Base-by-base conservation (phyloP, 1,140 invertebrate species). In the Zaprionus inermis region DNA sequence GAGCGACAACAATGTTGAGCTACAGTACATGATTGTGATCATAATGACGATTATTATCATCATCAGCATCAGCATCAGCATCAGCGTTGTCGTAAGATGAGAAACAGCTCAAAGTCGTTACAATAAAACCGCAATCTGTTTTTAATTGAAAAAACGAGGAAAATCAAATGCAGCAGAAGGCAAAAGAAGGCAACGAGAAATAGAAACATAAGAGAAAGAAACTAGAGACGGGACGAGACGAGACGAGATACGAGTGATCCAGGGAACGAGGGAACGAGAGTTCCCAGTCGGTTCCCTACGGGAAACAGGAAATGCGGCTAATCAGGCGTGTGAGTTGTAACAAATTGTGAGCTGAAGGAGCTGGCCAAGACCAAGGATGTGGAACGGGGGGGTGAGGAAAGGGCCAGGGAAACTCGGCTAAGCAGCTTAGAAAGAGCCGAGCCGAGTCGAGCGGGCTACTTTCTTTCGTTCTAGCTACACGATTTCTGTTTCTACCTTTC, bases 221-320 rank as follows among this genome's bases (percentile, higher is more conserved):
- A 11, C 51, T 24, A 10, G 18, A 32, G 46, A 16, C 0, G 5
- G 14, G 14, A 1, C 2, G 14, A n/a, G 36, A 38, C 1, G 5
- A n/a, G n/a, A n/a, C n/a, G n/a, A n/a, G n/a, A n/a, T n/a, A n/a
- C n/a, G 24, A n/a, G 36, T 14, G 34, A 41, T 7, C 16, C 16
- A 28, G 41, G 28, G 14, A 12, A 20, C 16, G n/a, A 6, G 9
- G 24, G 11, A 32, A 30, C 22, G 10, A n/a, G 6, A 41, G 38
- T 16, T 5, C 30, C 30, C 30, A 10, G 11, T n/a, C 9, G 12
- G n/a, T 34, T 34, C 56, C 20, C 41, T 20, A 7, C 30, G 7
- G 34, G 46, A 76, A 86, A 86, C 82, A 88, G 83, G 83, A 88
- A 88, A 88, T 89, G 79, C 79, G 66, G 73, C 77, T 88, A 88